A percentile compares a stretch with the other conserved stretches of the same genome.
Evolutionary conservation across 35 echinoderm and acorn worm species (phyloP).

Genomic region (Eucidaris tribuloides): DNA sequence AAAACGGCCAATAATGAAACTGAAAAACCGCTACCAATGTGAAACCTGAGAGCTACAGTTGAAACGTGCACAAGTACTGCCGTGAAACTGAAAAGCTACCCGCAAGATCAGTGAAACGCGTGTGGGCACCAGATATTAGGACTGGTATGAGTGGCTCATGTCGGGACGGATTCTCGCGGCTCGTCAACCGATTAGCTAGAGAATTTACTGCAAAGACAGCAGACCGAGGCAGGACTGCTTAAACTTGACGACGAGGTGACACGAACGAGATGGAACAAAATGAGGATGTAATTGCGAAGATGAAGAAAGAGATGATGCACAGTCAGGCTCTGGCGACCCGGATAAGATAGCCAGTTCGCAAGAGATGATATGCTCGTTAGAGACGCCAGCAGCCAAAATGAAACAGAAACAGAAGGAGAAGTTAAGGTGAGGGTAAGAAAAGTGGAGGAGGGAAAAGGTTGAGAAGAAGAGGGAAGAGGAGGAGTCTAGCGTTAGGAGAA

Average conservation of each 20-base stretch:
- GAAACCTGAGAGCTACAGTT: too few species aligned
- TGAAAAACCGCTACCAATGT: too few species aligned
- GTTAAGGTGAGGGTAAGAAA: neutral
- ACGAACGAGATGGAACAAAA: neutral
- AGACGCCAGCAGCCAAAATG: neutral
- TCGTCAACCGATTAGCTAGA: neutral
- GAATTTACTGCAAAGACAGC: slow-evolving; percentile 6
- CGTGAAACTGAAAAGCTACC: too few species aligned
- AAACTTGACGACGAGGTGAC: neutral
- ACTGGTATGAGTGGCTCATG: neutral
- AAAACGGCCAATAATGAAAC: too few species aligned
- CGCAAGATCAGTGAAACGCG: too few species aligned
- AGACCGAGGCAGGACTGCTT: neutral
- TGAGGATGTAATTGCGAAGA: neutral
- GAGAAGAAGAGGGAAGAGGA: slow-evolving; percentile 4
- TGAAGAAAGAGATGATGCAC: neutral
- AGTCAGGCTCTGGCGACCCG: slow-evolving; percentile 12
- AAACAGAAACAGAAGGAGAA: neutral
- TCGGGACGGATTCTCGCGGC: neutral
- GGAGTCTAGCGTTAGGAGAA: neutral
- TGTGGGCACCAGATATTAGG: neutral
- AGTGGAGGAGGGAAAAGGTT: neutral
- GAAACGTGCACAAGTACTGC: too few species aligned
- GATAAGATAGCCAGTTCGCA: neutral
- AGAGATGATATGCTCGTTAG: neutral